phyloP scores from a whole-genome alignment of 2,888 invertebrate species.

The Callinectes sapidus region DNA sequence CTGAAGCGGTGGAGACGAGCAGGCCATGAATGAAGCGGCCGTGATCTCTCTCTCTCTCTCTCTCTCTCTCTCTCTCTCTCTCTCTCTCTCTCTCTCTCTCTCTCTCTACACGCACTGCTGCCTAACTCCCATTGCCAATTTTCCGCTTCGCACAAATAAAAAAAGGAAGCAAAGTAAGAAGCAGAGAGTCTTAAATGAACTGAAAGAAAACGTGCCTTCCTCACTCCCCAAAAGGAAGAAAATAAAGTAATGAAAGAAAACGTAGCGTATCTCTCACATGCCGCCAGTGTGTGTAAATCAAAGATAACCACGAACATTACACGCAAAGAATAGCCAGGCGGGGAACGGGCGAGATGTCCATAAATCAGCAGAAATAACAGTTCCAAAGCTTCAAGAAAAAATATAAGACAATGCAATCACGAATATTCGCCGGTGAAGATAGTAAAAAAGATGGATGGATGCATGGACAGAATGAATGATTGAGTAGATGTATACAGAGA shows the following conservation, averaged over 20 bases:
- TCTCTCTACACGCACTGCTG: too few relatives aligned
- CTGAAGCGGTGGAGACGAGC: background rate
- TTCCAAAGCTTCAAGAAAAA: background rate
- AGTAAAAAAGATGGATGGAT: background rate
- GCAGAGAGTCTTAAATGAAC: too few relatives aligned
- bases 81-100: slow-evolving; percentile 22
- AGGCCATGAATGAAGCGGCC: slow-evolving; percentile 8
- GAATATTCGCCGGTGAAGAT: background rate
- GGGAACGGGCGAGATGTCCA: too few relatives aligned
- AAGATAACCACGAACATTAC: background rate
- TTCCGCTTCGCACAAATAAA: too few relatives aligned
- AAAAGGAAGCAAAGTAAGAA: too few relatives aligned
- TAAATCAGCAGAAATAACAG: background rate
- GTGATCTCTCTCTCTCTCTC: slow-evolving; percentile 6
- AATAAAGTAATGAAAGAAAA: background rate
- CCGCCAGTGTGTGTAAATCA: background rate
- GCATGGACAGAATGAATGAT: background rate
- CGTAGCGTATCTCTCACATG: background rate
- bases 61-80: slow-evolving; percentile 22
- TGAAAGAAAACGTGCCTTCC: background rate
- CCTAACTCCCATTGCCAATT: too few relatives aligned
- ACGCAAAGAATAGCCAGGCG: background rate
- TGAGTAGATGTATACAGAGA: background rate
- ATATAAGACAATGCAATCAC: background rate
- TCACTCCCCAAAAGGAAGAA: background rate